Base-by-base conservation (phyloP, 2,888 invertebrate species). In the Drosophila recens region DNA sequence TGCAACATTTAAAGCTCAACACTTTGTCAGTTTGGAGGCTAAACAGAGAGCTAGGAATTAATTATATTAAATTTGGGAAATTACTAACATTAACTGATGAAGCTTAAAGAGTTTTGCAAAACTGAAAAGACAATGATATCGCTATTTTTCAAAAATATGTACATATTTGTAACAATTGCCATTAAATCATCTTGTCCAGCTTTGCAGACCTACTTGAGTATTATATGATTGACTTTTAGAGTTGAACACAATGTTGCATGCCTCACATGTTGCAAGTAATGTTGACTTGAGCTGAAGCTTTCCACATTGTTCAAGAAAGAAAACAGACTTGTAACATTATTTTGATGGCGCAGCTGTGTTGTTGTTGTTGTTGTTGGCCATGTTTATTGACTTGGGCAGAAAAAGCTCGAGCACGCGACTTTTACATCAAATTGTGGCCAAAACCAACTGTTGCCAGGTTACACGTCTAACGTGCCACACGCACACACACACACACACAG, bases 401-500 rank as follows among this genome's bases (percentile, higher is more conserved):
- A 38, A 15, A 33, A 34, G 20, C 4, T 9, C 30, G 30, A 30
- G 30, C 72, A 71, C 71, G 71, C 74, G 54, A 73, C 74, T 67
- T 64, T 67, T 73, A 67, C 72, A 73, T 73, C 36, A 43, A 56
- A 52, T 17, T 64, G 51, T 80, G 77, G 77, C 85, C 84, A 87
- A 75, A 84, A 81, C 89, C 87, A 84, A 84, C 89, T 89, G 84
- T 84, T 84, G 84, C 84, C 89, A 79, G 89, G 84, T 79, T 54
- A 77, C 78, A 36, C 23, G 20, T 34, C 34, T 20, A 36, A 38
- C 62, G 51, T 57, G 56, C 45, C 52, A 52, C 23, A 52, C 11
- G 3, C 27, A 27, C 27, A 27, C 27, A 27, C 27, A 27, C 0
- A 27, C 27, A 17, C 17, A 33, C 33, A 34, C 20, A 23, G 9